Conservation (phyloP, 2,113 vertebrate genomes). For the Pelecanoides urinatrix region DNA sequence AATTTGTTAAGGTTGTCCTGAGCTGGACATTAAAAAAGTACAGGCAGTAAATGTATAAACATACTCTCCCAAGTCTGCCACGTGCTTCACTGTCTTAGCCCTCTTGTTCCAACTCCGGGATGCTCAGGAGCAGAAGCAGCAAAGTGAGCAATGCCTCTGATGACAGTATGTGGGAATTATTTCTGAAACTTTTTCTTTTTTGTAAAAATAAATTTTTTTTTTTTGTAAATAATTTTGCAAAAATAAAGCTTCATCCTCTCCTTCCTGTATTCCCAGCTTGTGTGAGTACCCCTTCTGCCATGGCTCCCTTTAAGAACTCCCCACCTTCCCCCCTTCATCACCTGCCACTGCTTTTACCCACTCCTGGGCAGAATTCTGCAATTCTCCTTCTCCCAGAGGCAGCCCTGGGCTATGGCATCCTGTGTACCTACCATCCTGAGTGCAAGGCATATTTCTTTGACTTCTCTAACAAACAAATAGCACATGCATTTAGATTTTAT, state of each 20-base stretch:
- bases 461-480: not conserved
- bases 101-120: not conserved
- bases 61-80: not conserved
- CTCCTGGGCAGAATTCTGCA: not conserved
- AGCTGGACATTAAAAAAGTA: not conserved
- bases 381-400: not conserved
- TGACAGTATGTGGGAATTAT: not conserved
- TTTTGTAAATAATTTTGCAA: too few species aligned
- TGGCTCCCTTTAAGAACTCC: not conserved
- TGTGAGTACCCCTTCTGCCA: not conserved
- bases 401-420: not conserved
- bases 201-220: too few species aligned
- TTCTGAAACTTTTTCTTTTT: not conserved
- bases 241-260: not conserved
- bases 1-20: not conserved
- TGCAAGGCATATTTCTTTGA: not conserved
- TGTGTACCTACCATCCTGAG: not conserved
- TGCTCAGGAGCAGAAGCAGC: not conserved
- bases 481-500: constrained; percentile 25
- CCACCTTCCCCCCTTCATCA: not conserved
- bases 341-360: not conserved
- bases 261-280: not conserved
- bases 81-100: not conserved
- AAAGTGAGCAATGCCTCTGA: not conserved
- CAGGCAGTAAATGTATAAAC: not conserved